Conservation (phyloP, 1,140 invertebrate genomes). For the Diachasma alloeum region DNA sequence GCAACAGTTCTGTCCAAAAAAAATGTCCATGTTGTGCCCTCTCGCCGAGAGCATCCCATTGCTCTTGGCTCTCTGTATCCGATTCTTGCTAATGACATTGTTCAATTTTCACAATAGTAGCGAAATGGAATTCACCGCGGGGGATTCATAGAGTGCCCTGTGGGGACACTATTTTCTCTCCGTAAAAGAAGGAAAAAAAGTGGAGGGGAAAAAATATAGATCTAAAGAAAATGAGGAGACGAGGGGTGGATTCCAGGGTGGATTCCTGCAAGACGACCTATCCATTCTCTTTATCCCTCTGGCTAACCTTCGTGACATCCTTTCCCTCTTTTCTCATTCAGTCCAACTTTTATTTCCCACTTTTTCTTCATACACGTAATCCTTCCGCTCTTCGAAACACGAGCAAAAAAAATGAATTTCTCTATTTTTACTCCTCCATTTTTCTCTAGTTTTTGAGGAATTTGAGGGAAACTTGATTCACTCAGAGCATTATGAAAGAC, state of each 20-base stretch:
- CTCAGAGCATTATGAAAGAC: neutral
- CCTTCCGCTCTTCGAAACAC: neutral
- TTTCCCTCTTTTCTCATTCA: neutral
- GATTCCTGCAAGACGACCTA: constrained; percentile 6
- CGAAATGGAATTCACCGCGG: neutral
- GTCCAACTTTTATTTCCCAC: neutral
- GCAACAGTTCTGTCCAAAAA: no score
- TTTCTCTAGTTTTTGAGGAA: neutral
- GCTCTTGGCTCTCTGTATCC: neutral
- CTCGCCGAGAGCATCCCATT: no score
- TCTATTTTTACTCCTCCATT: neutral
- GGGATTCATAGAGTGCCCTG: neutral
- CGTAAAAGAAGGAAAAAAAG: neutral
- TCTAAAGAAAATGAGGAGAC: neutral
- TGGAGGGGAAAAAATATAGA: neutral
- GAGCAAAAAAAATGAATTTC: neutral
- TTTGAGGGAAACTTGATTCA: neutral
- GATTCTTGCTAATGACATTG: constrained; percentile 1
- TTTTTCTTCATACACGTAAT: neutral
- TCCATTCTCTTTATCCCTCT: neutral
- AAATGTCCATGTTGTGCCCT: no score
- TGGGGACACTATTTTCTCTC: neutral
- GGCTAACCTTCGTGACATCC: neutral
- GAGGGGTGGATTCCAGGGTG: constrained; percentile 8
- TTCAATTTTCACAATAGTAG: neutral